phyloP scores from a whole-genome alignment of 2,797 vertebrate species.

The Cossypha polioptera region DNA sequence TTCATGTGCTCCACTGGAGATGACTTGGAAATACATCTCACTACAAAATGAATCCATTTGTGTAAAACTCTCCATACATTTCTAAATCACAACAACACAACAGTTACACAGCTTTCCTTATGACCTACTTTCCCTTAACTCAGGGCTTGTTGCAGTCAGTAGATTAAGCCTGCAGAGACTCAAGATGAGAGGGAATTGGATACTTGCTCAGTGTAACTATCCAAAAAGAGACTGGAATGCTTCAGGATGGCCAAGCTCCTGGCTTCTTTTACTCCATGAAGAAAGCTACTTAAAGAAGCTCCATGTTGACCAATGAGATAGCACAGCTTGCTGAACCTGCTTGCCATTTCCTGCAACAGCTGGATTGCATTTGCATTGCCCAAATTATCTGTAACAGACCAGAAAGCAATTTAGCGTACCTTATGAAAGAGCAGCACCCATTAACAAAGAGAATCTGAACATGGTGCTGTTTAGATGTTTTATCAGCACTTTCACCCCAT shows the following conservation, averaged over 20 bases:
- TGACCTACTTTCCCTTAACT: constrained; percentile 40
- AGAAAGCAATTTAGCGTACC: constrained; percentile 12
- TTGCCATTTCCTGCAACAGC: constrained; percentile 85
- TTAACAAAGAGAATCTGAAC: neutral
- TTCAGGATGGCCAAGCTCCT: constrained; percentile 87
- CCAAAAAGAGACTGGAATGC: constrained; percentile 86
- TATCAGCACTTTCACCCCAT: neutral
- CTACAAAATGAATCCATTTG: neutral
- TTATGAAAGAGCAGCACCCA: neutral
- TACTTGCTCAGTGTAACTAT: constrained; percentile 89
- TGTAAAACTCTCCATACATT: neutral
- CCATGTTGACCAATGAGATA: constrained; percentile 93
- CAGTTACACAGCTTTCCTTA: constrained; percentile 31
- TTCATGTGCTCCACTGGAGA: neutral
- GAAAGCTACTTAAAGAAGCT: constrained; percentile 86
- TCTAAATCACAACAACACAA: constrained; percentile 11
- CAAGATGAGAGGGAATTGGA: constrained; percentile 44
- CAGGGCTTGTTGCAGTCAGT: constrained; percentile 3
- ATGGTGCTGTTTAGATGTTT: neutral
- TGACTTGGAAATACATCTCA: neutral
- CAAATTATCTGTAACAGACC: constrained; percentile 84
- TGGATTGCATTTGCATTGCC: constrained; percentile 74
- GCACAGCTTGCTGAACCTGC: constrained; percentile 86
- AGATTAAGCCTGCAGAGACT: constrained; percentile 49
- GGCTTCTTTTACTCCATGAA: constrained; percentile 85